phyloP scores from a whole-genome alignment of 2,113 vertebrate species.

The Saccopteryx leptura region DNA sequence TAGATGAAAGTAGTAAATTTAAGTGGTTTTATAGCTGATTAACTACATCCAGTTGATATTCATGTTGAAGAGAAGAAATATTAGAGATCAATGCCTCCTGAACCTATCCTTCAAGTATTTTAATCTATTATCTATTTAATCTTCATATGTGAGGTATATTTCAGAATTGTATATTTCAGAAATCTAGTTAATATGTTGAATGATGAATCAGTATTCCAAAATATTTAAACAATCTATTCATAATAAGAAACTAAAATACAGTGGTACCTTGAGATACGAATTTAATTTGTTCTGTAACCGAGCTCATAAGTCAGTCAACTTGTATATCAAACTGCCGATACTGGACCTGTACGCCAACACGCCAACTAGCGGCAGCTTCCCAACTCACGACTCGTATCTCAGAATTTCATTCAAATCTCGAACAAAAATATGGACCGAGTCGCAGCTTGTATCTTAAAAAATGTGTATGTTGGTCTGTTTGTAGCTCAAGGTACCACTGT shows the following conservation, averaged over 20 bases:
- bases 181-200: slow-evolving; percentile 2
- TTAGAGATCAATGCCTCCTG: not conserved
- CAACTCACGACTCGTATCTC: too few species aligned
- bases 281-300: too few species aligned
- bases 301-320: too few species aligned
- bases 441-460: too few species aligned
- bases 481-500: too few species aligned
- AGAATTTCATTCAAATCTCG: too few species aligned
- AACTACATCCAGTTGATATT: not conserved
- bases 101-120: not conserved
- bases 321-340: too few species aligned
- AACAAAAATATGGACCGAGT: too few species aligned
- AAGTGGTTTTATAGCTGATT: not conserved
- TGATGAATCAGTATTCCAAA: slow-evolving; percentile 24
- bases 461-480: too few species aligned
- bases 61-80: not conserved
- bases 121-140: slow-evolving; percentile 29
- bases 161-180: slow-evolving; percentile 55
- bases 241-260: slow-evolving; percentile 40
- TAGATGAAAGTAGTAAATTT: slow-evolving; percentile 32
- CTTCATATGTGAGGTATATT: not conserved
- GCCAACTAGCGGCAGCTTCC: too few species aligned
- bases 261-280: too few species aligned
- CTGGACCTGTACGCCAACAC: too few species aligned
- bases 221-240: slow-evolving; percentile 31